These are phyloP conservation scores for Rhinoraja longicauda DNA, from an alignment of 2,797 vertebrate species.

Conservation along the genomic window DNA sequence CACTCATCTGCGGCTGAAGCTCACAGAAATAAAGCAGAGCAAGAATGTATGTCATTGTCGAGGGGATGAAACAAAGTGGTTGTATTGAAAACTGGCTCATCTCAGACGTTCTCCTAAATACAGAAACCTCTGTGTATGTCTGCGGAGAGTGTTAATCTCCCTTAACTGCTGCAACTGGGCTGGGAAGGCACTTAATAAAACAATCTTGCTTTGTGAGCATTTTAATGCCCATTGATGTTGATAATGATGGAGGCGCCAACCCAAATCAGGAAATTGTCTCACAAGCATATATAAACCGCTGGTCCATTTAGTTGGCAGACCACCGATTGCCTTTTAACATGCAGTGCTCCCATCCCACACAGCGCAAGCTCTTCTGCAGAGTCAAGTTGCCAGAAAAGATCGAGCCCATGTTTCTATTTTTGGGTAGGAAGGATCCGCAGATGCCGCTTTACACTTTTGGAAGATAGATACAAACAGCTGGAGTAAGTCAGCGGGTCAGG, in stretches of 20 bases:
- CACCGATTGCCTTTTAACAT: neutral
- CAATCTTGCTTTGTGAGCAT: neutral
- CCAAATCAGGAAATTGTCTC: neutral
- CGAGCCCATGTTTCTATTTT: neutral
- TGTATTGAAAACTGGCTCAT: slow-evolving; percentile 2
- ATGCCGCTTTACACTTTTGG: too few relatives aligned
- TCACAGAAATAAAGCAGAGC: neutral
- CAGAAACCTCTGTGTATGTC: neutral
- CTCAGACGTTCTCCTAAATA: neutral
- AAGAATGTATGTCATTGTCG: neutral
- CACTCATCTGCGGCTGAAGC: neutral
- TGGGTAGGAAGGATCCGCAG: too few relatives aligned
- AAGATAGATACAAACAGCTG: too few relatives aligned
- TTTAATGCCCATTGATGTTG: neutral
- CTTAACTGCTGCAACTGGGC: neutral
- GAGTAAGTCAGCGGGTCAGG: too few relatives aligned
- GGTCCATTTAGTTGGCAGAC: neutral
- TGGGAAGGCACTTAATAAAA: neutral
- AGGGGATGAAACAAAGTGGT: neutral
- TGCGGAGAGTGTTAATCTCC: neutral
- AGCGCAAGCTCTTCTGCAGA: neutral
- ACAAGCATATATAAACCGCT: neutral
- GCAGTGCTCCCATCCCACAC: neutral
- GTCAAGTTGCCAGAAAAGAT: neutral
- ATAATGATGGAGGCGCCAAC: neutral